Evolutionary conservation across 1,140 invertebrate genomes (phyloP).

Genomic region (Bombus terrestris): DNA sequence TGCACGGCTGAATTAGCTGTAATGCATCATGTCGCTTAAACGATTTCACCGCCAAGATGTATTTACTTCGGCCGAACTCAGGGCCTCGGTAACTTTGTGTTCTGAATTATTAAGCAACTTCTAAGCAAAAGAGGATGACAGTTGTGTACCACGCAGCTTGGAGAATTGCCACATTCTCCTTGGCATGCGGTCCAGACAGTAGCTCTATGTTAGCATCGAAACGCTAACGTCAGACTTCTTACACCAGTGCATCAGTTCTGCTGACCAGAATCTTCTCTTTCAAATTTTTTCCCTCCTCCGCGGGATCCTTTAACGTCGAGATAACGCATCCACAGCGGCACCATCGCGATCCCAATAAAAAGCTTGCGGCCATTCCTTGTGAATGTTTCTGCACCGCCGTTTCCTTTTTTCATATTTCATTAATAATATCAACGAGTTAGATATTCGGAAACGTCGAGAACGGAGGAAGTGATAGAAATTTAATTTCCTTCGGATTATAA

Average conservation of each 20-base stretch:
- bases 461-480: too few species aligned
- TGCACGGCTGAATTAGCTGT: constrained; percentile 41
- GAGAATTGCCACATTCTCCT: constrained; percentile 43
- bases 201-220: neutral
- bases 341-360: too few species aligned
- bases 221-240: constrained; percentile 28
- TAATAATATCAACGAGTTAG: neutral
- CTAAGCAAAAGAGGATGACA: constrained; percentile 43
- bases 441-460: too few species aligned
- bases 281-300: neutral
- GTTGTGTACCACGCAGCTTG: constrained; percentile 29
- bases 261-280: constrained; percentile 29
- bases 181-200: constrained; percentile 35
- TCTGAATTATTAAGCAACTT: constrained; percentile 50
- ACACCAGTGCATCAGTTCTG: constrained; percentile 12
- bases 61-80: constrained; percentile 12
- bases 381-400: too few species aligned
- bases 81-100: neutral
- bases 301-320: neutral
- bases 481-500: too few species aligned
- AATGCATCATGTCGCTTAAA: constrained; percentile 45
- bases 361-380: too few species aligned
- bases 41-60: constrained; percentile 35
- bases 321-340: neutral
- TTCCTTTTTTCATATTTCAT: neutral